Percentiles rank a stretch among this genome's conserved stretches.
These are phyloP conservation scores for Merodon equestris DNA, from an alignment of 2,888 invertebrate species.

Conservation along the genomic window DNA sequence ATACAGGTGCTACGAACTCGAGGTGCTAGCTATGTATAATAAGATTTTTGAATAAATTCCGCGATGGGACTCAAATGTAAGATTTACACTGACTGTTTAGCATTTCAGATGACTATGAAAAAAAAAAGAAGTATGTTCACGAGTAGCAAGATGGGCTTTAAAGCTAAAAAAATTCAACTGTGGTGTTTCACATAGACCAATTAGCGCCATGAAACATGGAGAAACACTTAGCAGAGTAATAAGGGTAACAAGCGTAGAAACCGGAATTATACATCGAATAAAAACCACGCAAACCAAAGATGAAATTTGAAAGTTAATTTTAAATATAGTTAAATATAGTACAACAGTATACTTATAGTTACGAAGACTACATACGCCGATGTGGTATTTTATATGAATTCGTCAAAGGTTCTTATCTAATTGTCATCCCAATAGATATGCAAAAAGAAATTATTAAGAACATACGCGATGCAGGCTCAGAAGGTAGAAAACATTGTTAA, in stretches of 20 bases:
- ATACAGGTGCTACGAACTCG: constrained; percentile 70
- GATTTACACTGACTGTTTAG: constrained; percentile 71
- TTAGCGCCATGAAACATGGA: constrained; percentile 35
- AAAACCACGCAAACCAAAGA: constrained; percentile 40
- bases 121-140: too few relatives aligned
- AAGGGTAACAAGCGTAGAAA: constrained; percentile 2
- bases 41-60: constrained; percentile 70
- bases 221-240: constrained; percentile 39
- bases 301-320: constrained; percentile 34
- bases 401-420: constrained; percentile 37
- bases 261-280: constrained; percentile 16
- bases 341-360: not conserved
- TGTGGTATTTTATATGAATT: constrained; percentile 38
- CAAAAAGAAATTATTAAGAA: constrained; percentile 21
- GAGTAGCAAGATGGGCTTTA: too few relatives aligned
- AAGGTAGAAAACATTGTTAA: not conserved
- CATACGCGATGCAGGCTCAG: constrained; percentile 12
- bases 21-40: constrained; percentile 72
- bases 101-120: constrained; percentile 71
- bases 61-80: constrained; percentile 56
- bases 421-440: constrained; percentile 29
- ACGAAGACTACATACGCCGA: constrained; percentile 21
- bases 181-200: constrained; percentile 34
- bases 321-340: constrained; percentile 19
- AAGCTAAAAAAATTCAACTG: constrained; percentile 22